Base-by-base conservation (phyloP, 2,797 vertebrate genomes). In the Chelon labrosus region DNA sequence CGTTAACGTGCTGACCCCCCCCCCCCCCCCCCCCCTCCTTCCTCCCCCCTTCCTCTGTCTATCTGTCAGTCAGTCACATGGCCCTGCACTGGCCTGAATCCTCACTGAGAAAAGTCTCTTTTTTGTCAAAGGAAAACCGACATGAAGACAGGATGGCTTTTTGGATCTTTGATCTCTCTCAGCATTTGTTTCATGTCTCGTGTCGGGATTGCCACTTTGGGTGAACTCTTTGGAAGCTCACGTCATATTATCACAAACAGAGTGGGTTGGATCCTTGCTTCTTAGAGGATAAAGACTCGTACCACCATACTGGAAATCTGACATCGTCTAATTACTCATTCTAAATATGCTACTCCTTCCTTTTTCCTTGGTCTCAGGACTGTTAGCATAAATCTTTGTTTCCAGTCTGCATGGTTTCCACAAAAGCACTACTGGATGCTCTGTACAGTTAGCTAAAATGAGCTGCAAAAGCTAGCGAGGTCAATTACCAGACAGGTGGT, bases 1-100 rank as follows among this genome's bases (percentile, higher is more conserved):
- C 50, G 72, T 82, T 90, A 89, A 87, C 87, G 69, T 86, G 85
- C 85, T 86, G 89, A 92, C 89, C 82, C 86, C 73, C 64, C 65
- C 84, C 49, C 73, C 37, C 68, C 65, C 54, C 62, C 72, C 27
- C 50, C 25, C 27, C 66, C 27, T 19, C 11, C 39, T 44, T 39
- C 19, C 16, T 16, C 44, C 41, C 53, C 62, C 42, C 59, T 49
- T 65, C 66, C 84, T 77, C 81, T 58, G 74, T 76, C 80, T 76
- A 35, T 75, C 76, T 76, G 81, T 85, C 79, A 22, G 31, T 85
- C 85, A 79, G 72, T 87, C 70, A 38, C 80, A 67, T 80, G 64
- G 65, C 72, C 55, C 55, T 42, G 66, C 47, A 51, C 73, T 46
- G 51, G 69, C 75, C 83, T 67, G 55, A 77, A 70, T 81, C 66